phyloP scores from a whole-genome alignment of 1,140 invertebrate species.

The Drepana arcuata region DNA sequence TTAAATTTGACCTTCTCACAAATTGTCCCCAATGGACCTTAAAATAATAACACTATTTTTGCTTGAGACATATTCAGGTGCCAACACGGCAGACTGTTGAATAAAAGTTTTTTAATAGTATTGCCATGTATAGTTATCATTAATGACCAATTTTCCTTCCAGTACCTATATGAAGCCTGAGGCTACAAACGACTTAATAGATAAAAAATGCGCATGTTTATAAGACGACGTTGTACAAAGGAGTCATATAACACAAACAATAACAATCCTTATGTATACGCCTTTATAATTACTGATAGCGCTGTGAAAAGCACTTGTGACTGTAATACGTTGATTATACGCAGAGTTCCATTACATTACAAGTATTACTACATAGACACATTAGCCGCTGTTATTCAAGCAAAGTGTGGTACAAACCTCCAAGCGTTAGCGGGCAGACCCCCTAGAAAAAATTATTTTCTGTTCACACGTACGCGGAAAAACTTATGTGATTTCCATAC shows the following conservation, averaged over 20 bases:
- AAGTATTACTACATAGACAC: conserved; percentile 43
- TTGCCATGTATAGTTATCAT: too few species aligned
- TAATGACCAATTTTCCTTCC: too few species aligned
- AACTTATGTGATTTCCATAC: too few species aligned
- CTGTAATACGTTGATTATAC: conserved; percentile 44
- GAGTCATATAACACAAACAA: conserved; percentile 9
- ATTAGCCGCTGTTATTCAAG: conserved; percentile 35
- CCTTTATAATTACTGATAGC: conserved; percentile 37
- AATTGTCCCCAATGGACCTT: too few species aligned
- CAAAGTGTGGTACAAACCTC: conserved; percentile 11
- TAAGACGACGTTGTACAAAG: not conserved
- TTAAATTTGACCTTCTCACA: too few species aligned
- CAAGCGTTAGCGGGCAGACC: conserved; percentile 12
- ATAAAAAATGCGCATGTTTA: too few species aligned
- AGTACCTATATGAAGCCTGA: not conserved
- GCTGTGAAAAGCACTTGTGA: conserved; percentile 43
- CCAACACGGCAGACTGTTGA: too few species aligned
- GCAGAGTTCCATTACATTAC: conserved; percentile 46
- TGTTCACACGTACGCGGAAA: too few species aligned
- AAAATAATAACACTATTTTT: too few species aligned
- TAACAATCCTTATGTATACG: conserved; percentile 4
- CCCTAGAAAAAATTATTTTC: too few species aligned
- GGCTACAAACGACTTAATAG: not conserved
- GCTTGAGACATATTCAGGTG: too few species aligned
- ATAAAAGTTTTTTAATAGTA: too few species aligned